Base-by-base conservation (phyloP, 1,140 invertebrate genomes). In the Caenorhabditis tropicalis region DNA sequence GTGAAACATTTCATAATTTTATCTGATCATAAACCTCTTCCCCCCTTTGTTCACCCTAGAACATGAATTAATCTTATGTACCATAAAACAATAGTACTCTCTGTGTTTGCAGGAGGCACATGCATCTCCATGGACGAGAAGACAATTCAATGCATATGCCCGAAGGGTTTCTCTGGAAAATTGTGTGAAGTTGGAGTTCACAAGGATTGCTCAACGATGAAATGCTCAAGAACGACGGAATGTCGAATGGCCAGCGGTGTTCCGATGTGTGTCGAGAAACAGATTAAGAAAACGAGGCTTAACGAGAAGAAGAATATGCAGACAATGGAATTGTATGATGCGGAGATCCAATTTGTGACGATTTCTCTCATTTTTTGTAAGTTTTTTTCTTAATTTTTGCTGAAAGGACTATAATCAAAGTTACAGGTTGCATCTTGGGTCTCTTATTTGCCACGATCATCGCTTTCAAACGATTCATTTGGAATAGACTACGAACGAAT, bases 21-120 rank as follows among this genome's bases (percentile, higher is more conserved):
- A 74, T 74, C 65, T 74, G 65, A 74, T 74, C 65, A 74, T 74
- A 74, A 74, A 74, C 53, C 39, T 43, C 39, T 12, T 43, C 12
- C 39, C 39, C 39, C 5, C 39, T 43, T 12, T 12, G 39, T 43
- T 43, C 39, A 12, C 39, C 39, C 10, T 43, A n/a, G 43, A 7
- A 74, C 15, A 43, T 74, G 65, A 74, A 74, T 74, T 27, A 56
- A 21, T 56, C 29, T n/a, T 15, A 10, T 12, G 19, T 2, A 16
- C 19, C 49, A 56, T 56, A 74, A 74, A 74, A 74, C 65, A 74
- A 74, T 74, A 24, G 36, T 12, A 7, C 27, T 65, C 33, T 16
- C 9, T 43, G 4, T 33, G 33, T 16, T 74, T 74, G 12, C n/a
- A 74, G 65, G 65, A 46, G 65, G 65, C 15, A 36, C 21, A 24